Evolutionary conservation across 2,797 vertebrate genomes (phyloP), one percentile per base, ranked within the genome.

Genomic region (Thaleichthys pacificus): DNA sequence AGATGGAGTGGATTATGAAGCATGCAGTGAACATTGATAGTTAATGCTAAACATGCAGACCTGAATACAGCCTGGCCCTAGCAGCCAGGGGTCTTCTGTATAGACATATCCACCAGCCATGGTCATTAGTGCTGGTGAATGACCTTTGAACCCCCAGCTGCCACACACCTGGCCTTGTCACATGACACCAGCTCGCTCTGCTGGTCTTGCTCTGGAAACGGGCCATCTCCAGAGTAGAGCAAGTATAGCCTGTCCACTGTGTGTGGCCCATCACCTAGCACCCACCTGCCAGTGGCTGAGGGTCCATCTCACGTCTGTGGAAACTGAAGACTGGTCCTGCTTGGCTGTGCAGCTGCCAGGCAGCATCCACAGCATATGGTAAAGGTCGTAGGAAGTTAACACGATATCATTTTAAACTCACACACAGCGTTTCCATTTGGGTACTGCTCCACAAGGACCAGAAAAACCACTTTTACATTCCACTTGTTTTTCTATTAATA

Each of bases 281-380:
- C 69, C 66, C 74, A 76, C 66, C 60, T 38, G 51, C 70, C 64
- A 74, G 63, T 82, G 81, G 83, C 83, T 78, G 57, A 73, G 65
- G 77, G 68, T 78, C 79, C 79, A 84, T 88, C 82, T 80, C 69
- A 77, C 76, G 77, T 77, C 77, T 62, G 67, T 79, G 65, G 81
- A 91, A 91, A 91, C 80, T 77, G 69, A 91, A 89, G 84, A 82
- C 86, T 74, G 71, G 6, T 65, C 17, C 1, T 77, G 15, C 70
- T 76, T 69, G 81, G 61, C 74, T 77, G 57, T 84, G 82, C 89
- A 93, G 89, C 88, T 91, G 91, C 76, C 79, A 66, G 51, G 26
- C 57, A 78, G 77, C 65, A 69, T 81, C 77, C 77, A 63, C 69
- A 89, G 73, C 91, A 91, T 89, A 92, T 91, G 88, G 88, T 54